Conservation (phyloP, 2,797 vertebrate species). For the Sebastes umbrosus region DNA sequence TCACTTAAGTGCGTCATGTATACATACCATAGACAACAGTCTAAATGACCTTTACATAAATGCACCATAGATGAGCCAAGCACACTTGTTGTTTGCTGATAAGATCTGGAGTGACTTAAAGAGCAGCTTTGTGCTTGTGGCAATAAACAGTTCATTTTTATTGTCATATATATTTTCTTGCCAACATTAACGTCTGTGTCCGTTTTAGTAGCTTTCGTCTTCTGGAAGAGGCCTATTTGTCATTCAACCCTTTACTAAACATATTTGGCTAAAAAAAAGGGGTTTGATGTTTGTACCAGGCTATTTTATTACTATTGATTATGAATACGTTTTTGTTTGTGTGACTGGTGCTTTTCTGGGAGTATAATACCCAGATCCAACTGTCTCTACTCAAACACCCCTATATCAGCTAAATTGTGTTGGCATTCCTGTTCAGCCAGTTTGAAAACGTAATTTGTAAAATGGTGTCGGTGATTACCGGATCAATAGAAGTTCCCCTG, state of each 20-base stretch:
- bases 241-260: not conserved
- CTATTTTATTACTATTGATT: not conserved
- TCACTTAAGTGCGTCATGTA: not conserved
- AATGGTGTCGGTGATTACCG: constrained; percentile 53
- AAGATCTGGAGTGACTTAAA: not conserved
- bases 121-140: not conserved
- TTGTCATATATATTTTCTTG: not conserved
- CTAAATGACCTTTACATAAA: not conserved
- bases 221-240: not conserved
- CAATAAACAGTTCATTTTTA: not conserved
- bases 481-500: constrained; percentile 36
- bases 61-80: not conserved
- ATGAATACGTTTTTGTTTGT: not conserved
- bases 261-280: not conserved
- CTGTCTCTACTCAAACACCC: constrained; percentile 5
- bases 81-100: not conserved
- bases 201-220: not conserved
- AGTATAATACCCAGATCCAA: not conserved
- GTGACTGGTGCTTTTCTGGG: not conserved
- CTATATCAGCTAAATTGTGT: constrained; percentile 21
- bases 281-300: not conserved
- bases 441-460: constrained; percentile 59
- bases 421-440: constrained; percentile 24
- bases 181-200: not conserved
- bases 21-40: not conserved